Evolutionary conservation across 2,888 invertebrate species (phyloP).

Genomic region (Hydraecia micacea): DNA sequence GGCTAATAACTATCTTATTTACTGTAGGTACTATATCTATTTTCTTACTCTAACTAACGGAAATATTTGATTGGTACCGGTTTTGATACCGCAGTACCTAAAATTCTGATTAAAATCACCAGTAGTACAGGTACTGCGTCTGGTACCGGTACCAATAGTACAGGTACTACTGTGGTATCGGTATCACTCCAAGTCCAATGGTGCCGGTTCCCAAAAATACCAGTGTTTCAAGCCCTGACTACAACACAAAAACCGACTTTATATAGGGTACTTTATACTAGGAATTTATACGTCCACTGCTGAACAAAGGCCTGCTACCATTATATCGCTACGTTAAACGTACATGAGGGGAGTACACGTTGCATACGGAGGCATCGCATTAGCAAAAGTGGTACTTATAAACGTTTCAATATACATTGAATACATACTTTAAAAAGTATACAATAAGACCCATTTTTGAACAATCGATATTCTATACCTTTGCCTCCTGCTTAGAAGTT

Average conservation of each 20-base stretch:
- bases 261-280: constrained; percentile 2
- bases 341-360: neutral
- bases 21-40: too few species aligned
- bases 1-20: too few species aligned
- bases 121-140: too few species aligned
- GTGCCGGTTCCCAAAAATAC: neutral
- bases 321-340: constrained; percentile 6
- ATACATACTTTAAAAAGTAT: neutral
- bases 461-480: neutral
- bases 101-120: too few species aligned
- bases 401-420: neutral
- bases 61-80: too few species aligned
- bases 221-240: neutral
- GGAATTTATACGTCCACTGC: neutral
- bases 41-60: too few species aligned
- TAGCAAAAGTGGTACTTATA: neutral
- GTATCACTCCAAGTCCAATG: too few species aligned
- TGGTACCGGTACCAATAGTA: neutral
- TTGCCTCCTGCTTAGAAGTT: neutral
- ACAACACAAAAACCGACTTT: constrained; percentile 4
- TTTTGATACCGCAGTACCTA: too few species aligned
- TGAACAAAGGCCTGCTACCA: constrained; percentile 15
- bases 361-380: neutral
- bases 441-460: neutral
- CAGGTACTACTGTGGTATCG: too few species aligned